Evolutionary conservation across 2,888 invertebrate species (phyloP).

Genomic region (Ptilodon capucinus): DNA sequence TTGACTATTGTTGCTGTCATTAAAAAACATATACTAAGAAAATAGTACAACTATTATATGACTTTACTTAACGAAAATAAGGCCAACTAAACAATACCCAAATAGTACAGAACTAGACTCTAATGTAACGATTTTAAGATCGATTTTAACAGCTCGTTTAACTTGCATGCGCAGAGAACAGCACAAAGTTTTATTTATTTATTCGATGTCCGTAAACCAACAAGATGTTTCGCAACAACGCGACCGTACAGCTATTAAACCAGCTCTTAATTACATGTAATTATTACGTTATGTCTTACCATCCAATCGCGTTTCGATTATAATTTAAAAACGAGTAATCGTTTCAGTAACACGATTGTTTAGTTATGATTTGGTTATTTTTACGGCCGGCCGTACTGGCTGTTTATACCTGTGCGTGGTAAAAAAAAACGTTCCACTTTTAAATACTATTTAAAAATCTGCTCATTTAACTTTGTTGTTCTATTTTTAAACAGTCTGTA

Average conservation of each 20-base stretch:
- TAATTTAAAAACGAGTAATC: neutral
- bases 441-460: neutral
- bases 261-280: slow-evolving; percentile 14
- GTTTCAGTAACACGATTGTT: neutral
- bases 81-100: too few relatives aligned
- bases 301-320: neutral
- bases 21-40: too few relatives aligned
- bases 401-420: neutral
- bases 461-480: neutral
- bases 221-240: slow-evolving; percentile 3
- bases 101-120: neutral
- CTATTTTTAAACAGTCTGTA: neutral
- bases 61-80: too few relatives aligned
- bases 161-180: neutral
- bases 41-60: too few relatives aligned
- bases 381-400: neutral
- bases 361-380: neutral
- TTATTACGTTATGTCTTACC: slow-evolving; percentile 1
- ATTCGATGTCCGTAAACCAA: neutral
- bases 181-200: neutral
- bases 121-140: neutral
- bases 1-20: too few relatives aligned
- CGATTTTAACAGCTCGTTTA: neutral
- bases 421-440: neutral
- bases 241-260: slow-evolving; percentile 7